A percentile compares a stretch with the other conserved stretches of the same genome.
These are phyloP conservation scores for Halesus radiatus DNA, from an alignment of 1,140 invertebrate genomes.

Conservation along the genomic window DNA sequence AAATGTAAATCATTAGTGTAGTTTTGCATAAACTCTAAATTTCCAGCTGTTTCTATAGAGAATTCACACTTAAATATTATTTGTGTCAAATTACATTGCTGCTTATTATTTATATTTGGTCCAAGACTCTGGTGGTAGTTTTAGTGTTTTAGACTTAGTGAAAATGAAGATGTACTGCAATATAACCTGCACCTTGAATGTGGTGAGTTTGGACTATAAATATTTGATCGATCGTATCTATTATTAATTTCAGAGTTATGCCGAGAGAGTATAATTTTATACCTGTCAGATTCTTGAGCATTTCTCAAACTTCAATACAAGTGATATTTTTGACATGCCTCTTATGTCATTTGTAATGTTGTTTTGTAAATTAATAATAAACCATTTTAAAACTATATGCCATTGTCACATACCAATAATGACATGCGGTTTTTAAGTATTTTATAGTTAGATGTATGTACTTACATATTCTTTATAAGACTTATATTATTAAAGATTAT, in stretches of 20 bases:
- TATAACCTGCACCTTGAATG: conserved; percentile 43
- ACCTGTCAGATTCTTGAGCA: conserved; percentile 26
- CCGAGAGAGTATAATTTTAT: conserved; percentile 30
- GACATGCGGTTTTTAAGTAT: no score
- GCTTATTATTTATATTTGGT: neutral
- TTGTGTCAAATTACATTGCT: conserved; percentile 21
- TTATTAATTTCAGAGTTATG: conserved; percentile 21
- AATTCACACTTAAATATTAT: neutral
- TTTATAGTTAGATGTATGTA: no score
- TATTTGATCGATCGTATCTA: conserved; percentile 12
- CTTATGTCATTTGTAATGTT: conserved; percentile 25
- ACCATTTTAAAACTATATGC: no score
- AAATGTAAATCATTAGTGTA: conserved; percentile 20
- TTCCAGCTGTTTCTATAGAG: neutral
- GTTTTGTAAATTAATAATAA: neutral
- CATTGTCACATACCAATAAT: no score
- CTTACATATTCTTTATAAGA: no score
- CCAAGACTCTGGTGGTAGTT: conserved; percentile 9
- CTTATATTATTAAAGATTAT: no score
- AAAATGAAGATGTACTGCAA: conserved; percentile 52
- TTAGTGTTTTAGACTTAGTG: conserved; percentile 27
- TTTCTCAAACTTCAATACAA: neutral
- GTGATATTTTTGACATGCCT: conserved; percentile 29
- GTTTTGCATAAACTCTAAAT: neutral
- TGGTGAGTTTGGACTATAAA: conserved; percentile 24